These are phyloP conservation scores for Limanda limanda DNA, from an alignment of 2,113 vertebrate species.

Conservation along the genomic window DNA sequence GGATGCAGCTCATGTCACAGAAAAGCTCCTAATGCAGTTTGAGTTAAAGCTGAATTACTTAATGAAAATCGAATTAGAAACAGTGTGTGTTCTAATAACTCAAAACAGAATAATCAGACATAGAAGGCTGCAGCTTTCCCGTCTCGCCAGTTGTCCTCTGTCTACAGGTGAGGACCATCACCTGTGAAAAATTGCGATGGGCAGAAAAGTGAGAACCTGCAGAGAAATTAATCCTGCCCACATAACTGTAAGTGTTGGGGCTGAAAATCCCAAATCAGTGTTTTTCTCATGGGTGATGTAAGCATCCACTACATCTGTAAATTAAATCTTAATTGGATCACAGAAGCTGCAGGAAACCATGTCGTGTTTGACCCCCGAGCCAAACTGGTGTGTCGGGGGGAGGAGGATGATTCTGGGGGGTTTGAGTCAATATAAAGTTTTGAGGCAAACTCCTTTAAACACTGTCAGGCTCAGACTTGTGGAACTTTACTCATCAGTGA, in stretches of 20 bases:
- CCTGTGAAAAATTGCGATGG: not conserved
- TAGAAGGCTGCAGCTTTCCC: too few relatives aligned
- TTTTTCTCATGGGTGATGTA: slow-evolving; percentile 35
- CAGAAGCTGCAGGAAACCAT: slow-evolving; percentile 30
- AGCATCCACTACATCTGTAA: not conserved
- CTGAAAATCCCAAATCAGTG: slow-evolving; percentile 27
- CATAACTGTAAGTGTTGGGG: slow-evolving; percentile 6
- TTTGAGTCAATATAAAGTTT: slow-evolving; percentile 51
- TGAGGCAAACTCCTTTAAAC: slow-evolving; percentile 50
- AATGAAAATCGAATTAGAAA: not conserved
- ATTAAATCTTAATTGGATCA: slow-evolving; percentile 36
- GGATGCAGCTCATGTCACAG: not conserved
- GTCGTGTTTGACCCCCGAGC: slow-evolving; percentile 7
- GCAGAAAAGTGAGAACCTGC: slow-evolving; percentile 7
- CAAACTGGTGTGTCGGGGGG: slow-evolving; percentile 5
- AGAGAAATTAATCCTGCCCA: slow-evolving; percentile 24
- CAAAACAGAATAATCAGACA: not conserved
- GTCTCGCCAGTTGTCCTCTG: too few relatives aligned
- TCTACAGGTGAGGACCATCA: slow-evolving; percentile 21
- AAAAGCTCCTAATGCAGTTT: not conserved
- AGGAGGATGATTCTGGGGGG: not conserved
- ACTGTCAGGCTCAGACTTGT: slow-evolving; percentile 31
- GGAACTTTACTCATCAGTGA: slow-evolving; percentile 50
- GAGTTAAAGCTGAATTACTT: not conserved
- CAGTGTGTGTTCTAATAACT: too few relatives aligned